Percentiles rank a stretch among this genome's conserved stretches.
Conservation (phyloP, 2,888 invertebrate species). For the Pinctada fucata region DNA sequence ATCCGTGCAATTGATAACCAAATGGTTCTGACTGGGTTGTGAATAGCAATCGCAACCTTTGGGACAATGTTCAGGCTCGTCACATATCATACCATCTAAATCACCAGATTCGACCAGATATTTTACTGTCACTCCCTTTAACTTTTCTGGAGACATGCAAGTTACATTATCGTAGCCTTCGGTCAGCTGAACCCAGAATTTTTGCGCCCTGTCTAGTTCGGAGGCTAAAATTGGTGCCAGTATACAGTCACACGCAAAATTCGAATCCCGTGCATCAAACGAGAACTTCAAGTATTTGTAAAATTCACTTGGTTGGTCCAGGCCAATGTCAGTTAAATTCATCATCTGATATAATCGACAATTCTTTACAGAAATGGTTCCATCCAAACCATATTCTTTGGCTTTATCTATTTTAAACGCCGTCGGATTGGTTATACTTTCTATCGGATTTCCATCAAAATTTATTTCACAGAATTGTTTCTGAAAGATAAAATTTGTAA, state of each 20-base stretch:
- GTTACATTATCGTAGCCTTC: too few species aligned
- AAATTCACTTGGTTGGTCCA: neutral
- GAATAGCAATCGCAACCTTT: neutral
- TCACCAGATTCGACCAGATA: neutral
- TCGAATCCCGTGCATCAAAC: neutral
- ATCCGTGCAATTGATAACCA: neutral
- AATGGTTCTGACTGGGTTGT: neutral
- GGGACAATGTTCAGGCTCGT: neutral
- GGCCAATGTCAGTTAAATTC: neutral
- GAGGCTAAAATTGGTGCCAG: neutral
- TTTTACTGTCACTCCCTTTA: neutral
- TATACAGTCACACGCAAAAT: neutral
- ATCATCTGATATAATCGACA: neutral
- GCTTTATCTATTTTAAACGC: neutral
- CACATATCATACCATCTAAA: neutral
- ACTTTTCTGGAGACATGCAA: neutral
- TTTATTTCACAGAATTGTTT: neutral
- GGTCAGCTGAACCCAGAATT: too few species aligned
- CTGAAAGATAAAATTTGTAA: neutral
- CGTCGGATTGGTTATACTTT: neutral
- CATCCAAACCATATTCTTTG: neutral
- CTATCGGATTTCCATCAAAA: neutral
- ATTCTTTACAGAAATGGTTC: neutral
- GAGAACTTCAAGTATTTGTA: neutral
- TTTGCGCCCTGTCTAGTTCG: too few species aligned